Conservation (phyloP, 2,797 vertebrate genomes). For the Discoglossus pictus region DNA sequence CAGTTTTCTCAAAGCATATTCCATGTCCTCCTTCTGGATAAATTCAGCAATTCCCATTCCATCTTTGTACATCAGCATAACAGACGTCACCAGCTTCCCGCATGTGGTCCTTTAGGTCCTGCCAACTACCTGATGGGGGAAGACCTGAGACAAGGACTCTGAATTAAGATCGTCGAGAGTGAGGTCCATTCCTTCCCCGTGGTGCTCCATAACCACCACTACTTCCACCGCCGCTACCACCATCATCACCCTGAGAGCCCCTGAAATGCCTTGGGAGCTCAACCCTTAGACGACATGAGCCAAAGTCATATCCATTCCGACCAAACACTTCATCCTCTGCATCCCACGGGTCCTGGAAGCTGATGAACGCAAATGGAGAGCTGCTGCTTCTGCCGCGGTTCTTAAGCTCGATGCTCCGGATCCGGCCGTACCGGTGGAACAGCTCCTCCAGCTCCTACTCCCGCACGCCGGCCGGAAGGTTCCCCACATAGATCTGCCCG, state of each 20-base stretch:
- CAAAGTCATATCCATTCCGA: slow-evolving; percentile 86
- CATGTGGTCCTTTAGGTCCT: no score
- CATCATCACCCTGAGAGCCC: slow-evolving; percentile 75
- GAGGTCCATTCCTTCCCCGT: slow-evolving; percentile 85
- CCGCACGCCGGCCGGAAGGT: slow-evolving; percentile 87
- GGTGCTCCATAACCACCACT: slow-evolving; percentile 72
- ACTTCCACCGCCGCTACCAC: slow-evolving; percentile 66
- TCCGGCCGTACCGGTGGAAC: slow-evolving; percentile 93
- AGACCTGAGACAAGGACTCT: slow-evolving; percentile 92
- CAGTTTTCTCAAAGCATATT: slow-evolving; percentile 80
- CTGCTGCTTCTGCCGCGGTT: slow-evolving; percentile 80
- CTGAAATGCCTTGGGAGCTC: slow-evolving; percentile 86
- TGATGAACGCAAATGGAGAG: slow-evolving; percentile 86
- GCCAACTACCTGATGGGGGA: no score
- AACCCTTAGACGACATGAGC: slow-evolving; percentile 87
- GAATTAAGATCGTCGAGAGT: slow-evolving; percentile 89
- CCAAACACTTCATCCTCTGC: slow-evolving; percentile 85
- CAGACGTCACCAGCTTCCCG: slow-evolving; percentile 85
- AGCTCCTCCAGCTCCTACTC: slow-evolving; percentile 92
- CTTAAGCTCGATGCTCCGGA: slow-evolving; percentile 91
- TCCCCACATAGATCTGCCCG: slow-evolving; percentile 89
- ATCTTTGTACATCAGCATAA: slow-evolving; percentile 82
- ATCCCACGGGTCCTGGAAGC: slow-evolving; percentile 84
- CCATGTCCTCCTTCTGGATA: slow-evolving; percentile 86
- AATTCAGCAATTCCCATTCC: slow-evolving; percentile 86